Evolutionary conservation across 2,113 vertebrate genomes (phyloP).

Genomic region (Aphelocoma coerulescens): DNA sequence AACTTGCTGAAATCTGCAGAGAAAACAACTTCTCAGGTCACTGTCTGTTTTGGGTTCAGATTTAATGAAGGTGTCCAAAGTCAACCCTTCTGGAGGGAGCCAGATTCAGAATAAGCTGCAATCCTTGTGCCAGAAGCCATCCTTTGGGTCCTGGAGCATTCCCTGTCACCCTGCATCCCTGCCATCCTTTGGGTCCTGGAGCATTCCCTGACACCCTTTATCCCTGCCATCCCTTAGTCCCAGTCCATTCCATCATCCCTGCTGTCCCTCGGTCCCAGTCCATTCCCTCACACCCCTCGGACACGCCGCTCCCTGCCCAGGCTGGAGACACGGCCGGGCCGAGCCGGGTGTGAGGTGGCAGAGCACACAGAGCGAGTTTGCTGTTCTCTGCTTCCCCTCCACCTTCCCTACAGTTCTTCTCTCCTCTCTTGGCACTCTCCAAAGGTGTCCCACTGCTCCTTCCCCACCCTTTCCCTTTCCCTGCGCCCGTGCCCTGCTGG

Average conservation of each 20-base stretch:
- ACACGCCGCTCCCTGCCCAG: not conserved
- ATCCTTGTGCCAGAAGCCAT: not conserved
- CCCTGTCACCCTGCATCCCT: not conserved
- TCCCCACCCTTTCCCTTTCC: not conserved
- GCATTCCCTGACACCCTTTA: not conserved
- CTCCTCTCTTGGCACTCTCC: fast-evolving
- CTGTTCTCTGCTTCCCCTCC: not conserved
- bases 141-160: not conserved
- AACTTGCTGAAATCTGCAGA: not conserved
- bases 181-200: not conserved
- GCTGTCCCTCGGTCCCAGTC: not conserved
- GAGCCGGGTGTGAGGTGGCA: not conserved
- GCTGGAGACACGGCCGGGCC: not conserved
- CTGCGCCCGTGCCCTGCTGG: not conserved
- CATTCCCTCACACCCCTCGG: not conserved
- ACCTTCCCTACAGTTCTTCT: not conserved
- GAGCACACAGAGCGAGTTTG: not conserved
- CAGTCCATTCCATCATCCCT: not conserved
- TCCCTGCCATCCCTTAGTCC: not conserved
- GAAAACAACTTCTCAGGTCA: not conserved
- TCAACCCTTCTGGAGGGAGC: not conserved
- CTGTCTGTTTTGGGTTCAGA: not conserved
- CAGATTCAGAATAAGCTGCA: not conserved
- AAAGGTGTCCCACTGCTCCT: fast-evolving
- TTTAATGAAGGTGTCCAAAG: not conserved